Conservation (phyloP, 2,797 vertebrate species). For the Sternarchorhynchus goeldii region DNA sequence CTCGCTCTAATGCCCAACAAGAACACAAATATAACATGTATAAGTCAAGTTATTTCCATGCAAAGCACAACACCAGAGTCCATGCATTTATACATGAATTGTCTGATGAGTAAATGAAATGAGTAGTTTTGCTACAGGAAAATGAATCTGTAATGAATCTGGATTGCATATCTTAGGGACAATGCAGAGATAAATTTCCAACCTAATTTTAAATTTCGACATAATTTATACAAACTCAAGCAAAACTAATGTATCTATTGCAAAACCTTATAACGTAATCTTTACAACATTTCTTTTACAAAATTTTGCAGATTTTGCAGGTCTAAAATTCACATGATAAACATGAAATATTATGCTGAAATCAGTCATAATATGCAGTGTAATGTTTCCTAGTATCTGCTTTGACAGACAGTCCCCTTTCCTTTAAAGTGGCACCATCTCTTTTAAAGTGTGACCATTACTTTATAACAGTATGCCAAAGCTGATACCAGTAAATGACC, state of each 20-base stretch:
- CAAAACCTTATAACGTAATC: too few species aligned
- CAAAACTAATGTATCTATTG: too few species aligned
- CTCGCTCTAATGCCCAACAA: slow-evolving; percentile 52
- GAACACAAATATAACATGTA: slow-evolving; percentile 62
- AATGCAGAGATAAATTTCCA: slow-evolving; percentile 6
- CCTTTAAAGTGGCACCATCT: not conserved
- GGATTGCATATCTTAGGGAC: not conserved
- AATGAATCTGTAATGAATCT: not conserved
- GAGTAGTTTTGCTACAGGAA: slow-evolving; percentile 18
- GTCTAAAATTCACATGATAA: too few species aligned
- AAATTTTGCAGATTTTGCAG: too few species aligned
- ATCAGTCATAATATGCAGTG: too few species aligned
- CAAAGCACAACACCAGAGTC: slow-evolving; percentile 69
- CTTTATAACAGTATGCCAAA: slow-evolving; percentile 32
- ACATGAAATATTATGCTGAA: too few species aligned
- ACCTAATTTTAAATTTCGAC: not conserved
- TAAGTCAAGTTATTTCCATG: slow-evolving; percentile 90
- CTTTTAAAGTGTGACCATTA: not conserved
- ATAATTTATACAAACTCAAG: not conserved
- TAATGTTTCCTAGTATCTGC: slow-evolving; percentile 32
- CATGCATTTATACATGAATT: slow-evolving; percentile 46
- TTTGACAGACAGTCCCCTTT: slow-evolving; percentile 34
- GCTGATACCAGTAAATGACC: slow-evolving; percentile 28
- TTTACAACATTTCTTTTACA: too few species aligned
- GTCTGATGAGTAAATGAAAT: slow-evolving; percentile 51